Evolutionary conservation across 2,113 vertebrate species (phyloP).

Genomic region (Leucoraja erinaceus): DNA sequence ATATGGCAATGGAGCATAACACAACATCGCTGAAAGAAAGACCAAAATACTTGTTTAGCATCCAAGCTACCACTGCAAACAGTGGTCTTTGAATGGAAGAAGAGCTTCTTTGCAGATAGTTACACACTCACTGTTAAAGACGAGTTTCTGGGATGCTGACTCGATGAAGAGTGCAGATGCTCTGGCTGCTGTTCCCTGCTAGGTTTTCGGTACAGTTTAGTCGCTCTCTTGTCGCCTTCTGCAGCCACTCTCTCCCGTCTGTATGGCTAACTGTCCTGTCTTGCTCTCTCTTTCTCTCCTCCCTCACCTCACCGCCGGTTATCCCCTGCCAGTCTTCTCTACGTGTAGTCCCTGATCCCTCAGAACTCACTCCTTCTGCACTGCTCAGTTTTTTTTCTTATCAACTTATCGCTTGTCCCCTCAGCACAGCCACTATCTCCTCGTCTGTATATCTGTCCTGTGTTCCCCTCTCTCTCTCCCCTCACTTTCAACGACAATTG

Average conservation of each 20-base stretch:
- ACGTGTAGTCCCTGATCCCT: too few species aligned
- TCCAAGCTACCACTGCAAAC: neutral
- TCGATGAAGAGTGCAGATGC: neutral
- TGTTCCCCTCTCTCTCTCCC: neutral
- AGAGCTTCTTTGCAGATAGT: neutral
- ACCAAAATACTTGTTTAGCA: neutral
- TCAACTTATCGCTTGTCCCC: neutral
- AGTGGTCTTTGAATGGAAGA: neutral
- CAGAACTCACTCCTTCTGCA: neutral
- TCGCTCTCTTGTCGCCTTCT: neutral
- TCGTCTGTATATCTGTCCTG: neutral
- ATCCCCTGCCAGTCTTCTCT: too few species aligned
- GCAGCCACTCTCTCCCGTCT: neutral
- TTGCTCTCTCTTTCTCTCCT: neutral
- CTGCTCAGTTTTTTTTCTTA: neutral
- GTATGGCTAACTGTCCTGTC: neutral
- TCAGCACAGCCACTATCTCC: neutral
- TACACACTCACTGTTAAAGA: neutral
- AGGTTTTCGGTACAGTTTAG: neutral
- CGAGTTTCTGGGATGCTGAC: neutral
- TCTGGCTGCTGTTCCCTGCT: neutral
- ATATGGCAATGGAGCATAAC: too few species aligned
- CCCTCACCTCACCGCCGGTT: too few species aligned
- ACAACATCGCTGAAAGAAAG: neutral
- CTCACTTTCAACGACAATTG: neutral